Evolutionary conservation across 2,113 vertebrate species (phyloP).

Genomic region (Pachycephala philippinensis): DNA sequence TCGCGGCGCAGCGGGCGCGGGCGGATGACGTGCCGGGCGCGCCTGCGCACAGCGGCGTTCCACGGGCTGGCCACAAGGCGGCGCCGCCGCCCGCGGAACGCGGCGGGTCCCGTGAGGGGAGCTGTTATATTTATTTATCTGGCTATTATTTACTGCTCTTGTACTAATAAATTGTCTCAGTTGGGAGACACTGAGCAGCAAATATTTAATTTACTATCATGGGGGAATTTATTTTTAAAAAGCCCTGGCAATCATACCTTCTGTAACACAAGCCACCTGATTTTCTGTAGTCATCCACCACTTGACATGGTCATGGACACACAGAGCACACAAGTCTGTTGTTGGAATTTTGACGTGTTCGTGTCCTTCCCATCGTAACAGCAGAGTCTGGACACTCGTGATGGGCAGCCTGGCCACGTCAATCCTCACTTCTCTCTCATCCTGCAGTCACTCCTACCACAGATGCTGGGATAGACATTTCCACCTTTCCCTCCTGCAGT

Average conservation of each 20-base stretch:
- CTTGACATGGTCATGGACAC: fast-evolving
- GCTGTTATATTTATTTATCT: fast-evolving
- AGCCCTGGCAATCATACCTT: fast-evolving
- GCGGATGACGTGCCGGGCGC: fast-evolving
- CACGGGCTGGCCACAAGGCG: neutral
- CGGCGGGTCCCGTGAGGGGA: fast-evolving
- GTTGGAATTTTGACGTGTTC: fast-evolving
- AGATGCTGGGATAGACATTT: neutral
- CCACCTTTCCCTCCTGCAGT: neutral
- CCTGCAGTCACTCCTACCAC: neutral
- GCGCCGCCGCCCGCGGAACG: neutral
- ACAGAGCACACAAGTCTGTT: fast-evolving
- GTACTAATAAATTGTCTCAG: neutral
- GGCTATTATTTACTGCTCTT: neutral
- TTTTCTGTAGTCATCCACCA: fast-evolving
- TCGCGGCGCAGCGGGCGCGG: neutral
- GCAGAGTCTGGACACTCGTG: fast-evolving
- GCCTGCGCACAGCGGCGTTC: neutral
- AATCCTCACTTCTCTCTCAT: neutral
- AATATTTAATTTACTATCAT: fast-evolving
- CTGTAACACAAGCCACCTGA: fast-evolving
- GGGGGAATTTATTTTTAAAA: neutral
- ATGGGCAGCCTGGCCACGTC: fast-evolving
- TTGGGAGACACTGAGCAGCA: too few relatives aligned
- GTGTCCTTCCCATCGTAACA: neutral